Percentiles rank a stretch among this genome's conserved stretches.
Conservation (phyloP, 1,140 invertebrate species). For the Dendroctonus valens region DNA sequence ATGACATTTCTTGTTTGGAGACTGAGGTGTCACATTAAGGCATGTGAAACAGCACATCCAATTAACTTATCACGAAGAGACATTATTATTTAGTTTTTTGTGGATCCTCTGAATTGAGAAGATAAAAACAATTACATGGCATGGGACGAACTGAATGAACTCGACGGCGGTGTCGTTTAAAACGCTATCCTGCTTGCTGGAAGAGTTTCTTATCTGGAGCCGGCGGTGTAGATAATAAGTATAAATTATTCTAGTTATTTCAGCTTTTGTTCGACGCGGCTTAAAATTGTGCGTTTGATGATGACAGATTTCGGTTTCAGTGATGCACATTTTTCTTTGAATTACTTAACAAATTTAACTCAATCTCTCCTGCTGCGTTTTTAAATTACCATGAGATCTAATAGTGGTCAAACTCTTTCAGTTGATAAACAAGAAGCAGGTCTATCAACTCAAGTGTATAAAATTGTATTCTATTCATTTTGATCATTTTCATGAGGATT, state of each 20-base stretch:
- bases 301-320: no score
- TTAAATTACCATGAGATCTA: no score
- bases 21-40: slow-evolving; percentile 9
- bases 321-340: no score
- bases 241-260: slow-evolving; percentile 24
- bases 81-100: slow-evolving; percentile 16
- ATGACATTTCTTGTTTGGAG: not conserved
- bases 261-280: slow-evolving; percentile 5
- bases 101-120: slow-evolving; percentile 9
- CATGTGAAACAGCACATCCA: slow-evolving; percentile 12
- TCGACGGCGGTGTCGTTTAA: slow-evolving; percentile 22
- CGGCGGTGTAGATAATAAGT: slow-evolving; percentile 22
- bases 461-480: no score
- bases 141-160: slow-evolving; percentile 20
- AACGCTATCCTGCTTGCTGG: slow-evolving; percentile 22
- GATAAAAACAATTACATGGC: slow-evolving; percentile 29
- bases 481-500: no score
- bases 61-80: slow-evolving; percentile 11
- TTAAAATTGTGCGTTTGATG: no score
- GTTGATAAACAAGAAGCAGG: no score
- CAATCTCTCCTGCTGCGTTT: no score
- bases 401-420: no score
- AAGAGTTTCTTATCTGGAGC: slow-evolving; percentile 25
- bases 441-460: no score
- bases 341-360: no score